Conservation (phyloP, 2,888 invertebrate genomes). For the Meghimatium bilineatum region DNA sequence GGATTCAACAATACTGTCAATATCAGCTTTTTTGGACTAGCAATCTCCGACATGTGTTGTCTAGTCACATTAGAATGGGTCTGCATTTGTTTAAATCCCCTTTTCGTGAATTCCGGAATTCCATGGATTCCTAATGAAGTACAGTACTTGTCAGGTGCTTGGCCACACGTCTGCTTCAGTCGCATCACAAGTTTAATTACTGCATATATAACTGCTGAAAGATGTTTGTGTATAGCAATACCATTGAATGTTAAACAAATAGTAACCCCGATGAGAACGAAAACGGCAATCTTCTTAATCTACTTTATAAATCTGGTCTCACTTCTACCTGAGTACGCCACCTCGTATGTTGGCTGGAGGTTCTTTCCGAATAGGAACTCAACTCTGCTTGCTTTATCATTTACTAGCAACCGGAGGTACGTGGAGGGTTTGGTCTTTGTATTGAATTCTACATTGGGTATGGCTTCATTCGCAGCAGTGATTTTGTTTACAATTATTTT, state of each 20-base stretch:
- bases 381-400: not conserved
- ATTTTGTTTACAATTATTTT: slow-evolving; percentile 16
- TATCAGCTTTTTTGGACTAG: slow-evolving; percentile 21
- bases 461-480: not conserved
- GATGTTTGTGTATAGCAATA: slow-evolving; percentile 11
- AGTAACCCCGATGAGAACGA: not conserved
- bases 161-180: slow-evolving; percentile 17
- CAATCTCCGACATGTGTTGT: slow-evolving; percentile 21
- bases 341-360: not conserved
- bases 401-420: not conserved
- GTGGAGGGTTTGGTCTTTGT: not conserved
- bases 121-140: not conserved
- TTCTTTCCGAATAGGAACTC: not conserved
- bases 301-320: not conserved
- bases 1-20: slow-evolving; percentile 12
- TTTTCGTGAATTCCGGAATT: not conserved
- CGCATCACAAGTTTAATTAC: slow-evolving; percentile 22
- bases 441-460: not conserved
- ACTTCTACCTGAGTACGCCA: slow-evolving; percentile 4
- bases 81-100: slow-evolving; percentile 22
- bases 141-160: slow-evolving; percentile 8
- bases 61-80: slow-evolving; percentile 2
- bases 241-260: slow-evolving; percentile 23
- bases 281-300: not conserved
- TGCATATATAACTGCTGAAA: not conserved